These are phyloP conservation scores for Drosophila arawakana DNA, from an alignment of 1,140 invertebrate genomes.

Conservation along the genomic window DNA sequence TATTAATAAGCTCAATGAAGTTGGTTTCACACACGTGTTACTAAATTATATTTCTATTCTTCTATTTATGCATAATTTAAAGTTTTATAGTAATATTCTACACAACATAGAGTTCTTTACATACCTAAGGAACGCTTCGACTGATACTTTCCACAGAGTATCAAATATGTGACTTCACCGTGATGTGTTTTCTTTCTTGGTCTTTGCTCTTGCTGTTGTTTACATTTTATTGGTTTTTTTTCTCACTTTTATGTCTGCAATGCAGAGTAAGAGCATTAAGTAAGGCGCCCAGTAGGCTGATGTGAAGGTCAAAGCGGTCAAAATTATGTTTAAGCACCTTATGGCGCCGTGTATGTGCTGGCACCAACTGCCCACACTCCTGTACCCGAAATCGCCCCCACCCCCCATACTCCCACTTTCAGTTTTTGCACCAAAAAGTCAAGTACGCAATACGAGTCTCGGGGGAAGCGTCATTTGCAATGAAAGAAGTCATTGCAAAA, in stretches of 20 bases:
- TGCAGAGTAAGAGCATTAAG: slow-evolving; percentile 38
- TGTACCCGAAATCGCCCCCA: not conserved
- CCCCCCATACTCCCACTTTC: not conserved
- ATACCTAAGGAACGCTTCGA: too few relatives aligned
- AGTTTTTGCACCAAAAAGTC: not conserved
- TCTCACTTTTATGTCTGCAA: slow-evolving; percentile 56
- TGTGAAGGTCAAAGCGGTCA: slow-evolving; percentile 63
- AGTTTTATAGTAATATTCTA: too few relatives aligned
- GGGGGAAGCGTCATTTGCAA: slow-evolving; percentile 10
- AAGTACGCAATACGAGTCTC: slow-evolving; percentile 10
- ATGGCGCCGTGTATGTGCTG: slow-evolving; percentile 28
- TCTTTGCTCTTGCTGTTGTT: slow-evolving; percentile 47
- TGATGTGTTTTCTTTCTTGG: too few relatives aligned
- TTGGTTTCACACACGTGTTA: too few relatives aligned
- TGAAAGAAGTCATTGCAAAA: slow-evolving; percentile 2
- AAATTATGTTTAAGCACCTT: slow-evolving; percentile 47
- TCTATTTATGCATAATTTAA: too few relatives aligned
- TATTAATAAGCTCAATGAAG: too few relatives aligned
- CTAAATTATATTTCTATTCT: too few relatives aligned
- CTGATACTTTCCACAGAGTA: too few relatives aligned
- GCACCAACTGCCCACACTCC: not conserved
- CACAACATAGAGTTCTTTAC: too few relatives aligned
- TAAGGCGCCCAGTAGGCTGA: slow-evolving; percentile 26
- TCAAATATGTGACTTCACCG: too few relatives aligned
- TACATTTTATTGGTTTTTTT: slow-evolving; percentile 38